Base-by-base conservation (phyloP, 2,888 invertebrate species). In the Bellardia pandia region DNA sequence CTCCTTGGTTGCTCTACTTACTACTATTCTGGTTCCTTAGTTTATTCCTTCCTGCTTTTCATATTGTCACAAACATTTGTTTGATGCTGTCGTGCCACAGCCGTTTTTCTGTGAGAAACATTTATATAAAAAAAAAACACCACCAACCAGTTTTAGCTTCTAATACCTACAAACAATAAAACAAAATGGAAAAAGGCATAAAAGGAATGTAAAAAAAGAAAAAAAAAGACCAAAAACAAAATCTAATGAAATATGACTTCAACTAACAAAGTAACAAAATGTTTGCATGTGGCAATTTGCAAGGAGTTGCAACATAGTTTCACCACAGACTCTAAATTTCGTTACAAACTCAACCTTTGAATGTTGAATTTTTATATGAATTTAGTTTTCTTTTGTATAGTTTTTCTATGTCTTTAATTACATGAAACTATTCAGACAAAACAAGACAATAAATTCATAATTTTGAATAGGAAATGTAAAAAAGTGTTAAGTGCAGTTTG, bases 191-290 rank as follows among this genome's bases (percentile, higher is more conserved):
- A 40, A 60, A 69, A 62, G 23, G 33, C 48, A 71, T 40, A n/a
- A 62, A 23, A 53, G 37, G 23, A 53, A 64, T 33, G 37, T 37
- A 37, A 37, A 37, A 45, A 45, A 66, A 68, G 30, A 60, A n/a
- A 56, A 2, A 7, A 48, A 48, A 48, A n/a, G n/a, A 13, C 71
- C 48, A 53, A 37, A 37, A 37, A 37, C 7, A 23, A 53, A 75
- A n/a, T 33, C 33, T 72, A 58, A 82, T 86, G 78, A 82, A 83
- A 79, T 83, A 86, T 86, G 78, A 71, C 66, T 78, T 86, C 37
- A 60, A 74, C 71, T 79, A 37, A 83, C 83, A 79, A 78, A 58
- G 83, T 86, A 83, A 83, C 86, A 79, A 86, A 83, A 82, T 75
- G 69, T 86, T 78, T 86, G 78, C 64, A 82, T 86, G 75, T 75